Evolutionary conservation across 2,797 vertebrate genomes (phyloP).

Genomic region (Holocentrus rufus): DNA sequence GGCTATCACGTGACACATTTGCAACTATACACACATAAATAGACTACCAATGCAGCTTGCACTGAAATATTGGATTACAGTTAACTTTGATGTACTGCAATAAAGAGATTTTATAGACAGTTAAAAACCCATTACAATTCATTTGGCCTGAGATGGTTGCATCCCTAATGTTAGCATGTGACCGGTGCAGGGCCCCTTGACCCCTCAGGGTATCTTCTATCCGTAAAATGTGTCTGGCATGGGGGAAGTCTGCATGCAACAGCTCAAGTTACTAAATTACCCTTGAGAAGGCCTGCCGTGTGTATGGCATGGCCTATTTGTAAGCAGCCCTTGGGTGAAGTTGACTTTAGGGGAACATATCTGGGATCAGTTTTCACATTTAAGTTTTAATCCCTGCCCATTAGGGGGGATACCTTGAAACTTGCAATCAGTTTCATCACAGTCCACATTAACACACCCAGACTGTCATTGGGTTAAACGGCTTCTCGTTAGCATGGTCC

Average conservation of each 20-base stretch:
- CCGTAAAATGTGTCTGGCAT: constrained; percentile 34
- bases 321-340: constrained; percentile 27
- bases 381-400: constrained; percentile 57
- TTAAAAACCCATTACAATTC: background rate
- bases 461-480: constrained; percentile 48
- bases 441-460: constrained; percentile 40
- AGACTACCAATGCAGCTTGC: background rate
- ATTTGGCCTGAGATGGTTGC: constrained; percentile 1
- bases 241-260: constrained; percentile 28
- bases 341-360: constrained; percentile 39
- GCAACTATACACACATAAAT: constrained; percentile 5
- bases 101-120: background rate
- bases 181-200: constrained; percentile 23
- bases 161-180: constrained; percentile 26
- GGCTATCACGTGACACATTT: constrained; percentile 21
- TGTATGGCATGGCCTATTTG: constrained; percentile 32
- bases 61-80: constrained; percentile 11
- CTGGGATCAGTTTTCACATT: constrained; percentile 47
- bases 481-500: constrained; percentile 47
- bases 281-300: constrained; percentile 42
- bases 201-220: constrained; percentile 22
- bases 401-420: constrained; percentile 54
- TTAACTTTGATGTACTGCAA: background rate
- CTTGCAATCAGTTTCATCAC: constrained; percentile 31
- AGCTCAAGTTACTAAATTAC: constrained; percentile 45